These are phyloP conservation scores for Pachydiplax longipennis DNA, from an alignment of 2,888 invertebrate species.

Conservation along the genomic window DNA sequence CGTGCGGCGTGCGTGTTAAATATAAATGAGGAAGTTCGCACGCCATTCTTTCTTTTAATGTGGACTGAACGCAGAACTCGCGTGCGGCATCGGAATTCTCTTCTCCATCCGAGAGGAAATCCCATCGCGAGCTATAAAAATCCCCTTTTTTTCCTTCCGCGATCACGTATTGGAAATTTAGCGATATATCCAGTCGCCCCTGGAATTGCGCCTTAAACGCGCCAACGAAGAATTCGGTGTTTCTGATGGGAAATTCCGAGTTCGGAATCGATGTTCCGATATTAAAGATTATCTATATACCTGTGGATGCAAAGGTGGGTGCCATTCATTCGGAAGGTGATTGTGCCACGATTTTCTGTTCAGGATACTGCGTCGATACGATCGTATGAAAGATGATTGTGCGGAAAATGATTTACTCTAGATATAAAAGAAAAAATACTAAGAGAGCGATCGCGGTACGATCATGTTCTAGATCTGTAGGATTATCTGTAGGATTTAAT, in stretches of 20 bases:
- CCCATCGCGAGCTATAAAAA: not conserved
- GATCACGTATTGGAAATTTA: not conserved
- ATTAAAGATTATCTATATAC: not conserved
- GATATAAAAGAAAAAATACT: no score
- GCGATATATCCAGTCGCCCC: not conserved
- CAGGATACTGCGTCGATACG: no score
- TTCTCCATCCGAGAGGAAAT: slow-evolving; percentile 17
- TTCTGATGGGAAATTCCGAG: not conserved
- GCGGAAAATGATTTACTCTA: no score
- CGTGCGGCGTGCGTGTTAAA: slow-evolving; percentile 35
- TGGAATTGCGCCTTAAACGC: not conserved
- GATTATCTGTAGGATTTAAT: no score
- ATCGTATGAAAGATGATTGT: no score
- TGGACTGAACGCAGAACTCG: slow-evolving; percentile 11
- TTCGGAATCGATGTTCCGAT: not conserved
- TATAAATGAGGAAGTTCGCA: slow-evolving; percentile 32
- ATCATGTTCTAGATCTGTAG: no score
- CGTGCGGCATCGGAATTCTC: slow-evolving; percentile 35
- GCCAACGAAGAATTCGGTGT: not conserved
- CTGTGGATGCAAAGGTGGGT: not conserved
- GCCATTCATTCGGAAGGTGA: no score
- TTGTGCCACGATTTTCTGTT: no score
- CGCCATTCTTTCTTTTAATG: slow-evolving; percentile 40
- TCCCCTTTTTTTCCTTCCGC: not conserved
- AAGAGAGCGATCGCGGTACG: no score